Evolutionary conservation across 2,113 vertebrate species (phyloP).

Genomic region (Hemicordylus capensis): DNA sequence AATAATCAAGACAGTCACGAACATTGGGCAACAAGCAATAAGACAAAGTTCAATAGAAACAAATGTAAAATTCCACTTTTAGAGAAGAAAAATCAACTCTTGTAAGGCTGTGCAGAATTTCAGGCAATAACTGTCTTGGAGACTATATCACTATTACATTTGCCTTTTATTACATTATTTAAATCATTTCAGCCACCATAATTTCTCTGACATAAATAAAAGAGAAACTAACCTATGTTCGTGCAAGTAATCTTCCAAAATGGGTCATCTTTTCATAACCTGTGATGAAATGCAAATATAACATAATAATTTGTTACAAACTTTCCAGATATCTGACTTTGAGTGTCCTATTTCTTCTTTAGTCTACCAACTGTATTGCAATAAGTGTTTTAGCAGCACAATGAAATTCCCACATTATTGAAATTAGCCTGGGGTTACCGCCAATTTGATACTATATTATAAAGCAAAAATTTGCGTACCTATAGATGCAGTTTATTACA

Average conservation of each 20-base stretch:
- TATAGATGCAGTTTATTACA: slow-evolving; percentile 45
- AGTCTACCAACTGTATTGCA: slow-evolving; percentile 24
- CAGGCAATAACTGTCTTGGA: not conserved
- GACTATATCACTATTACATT: not conserved
- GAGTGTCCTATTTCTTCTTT: slow-evolving; percentile 10
- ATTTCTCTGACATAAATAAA: slow-evolving; percentile 7
- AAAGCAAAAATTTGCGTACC: slow-evolving; percentile 37
- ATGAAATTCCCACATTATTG: slow-evolving; percentile 3
- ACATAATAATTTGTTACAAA: not conserved
- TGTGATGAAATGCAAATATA: not conserved
- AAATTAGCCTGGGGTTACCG: slow-evolving; percentile 25
- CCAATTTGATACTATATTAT: slow-evolving; percentile 39
- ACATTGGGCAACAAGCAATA: too few species aligned
- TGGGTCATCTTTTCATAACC: not conserved
- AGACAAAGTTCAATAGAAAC: too few species aligned
- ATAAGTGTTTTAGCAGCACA: slow-evolving; percentile 34
- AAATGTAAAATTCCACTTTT: too few species aligned
- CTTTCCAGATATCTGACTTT: slow-evolving; percentile 4
- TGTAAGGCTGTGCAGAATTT: not conserved
- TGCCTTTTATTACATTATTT: not conserved
- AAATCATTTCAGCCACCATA: not conserved
- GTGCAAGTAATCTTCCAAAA: slow-evolving; percentile 21
- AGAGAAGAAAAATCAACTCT: not conserved
- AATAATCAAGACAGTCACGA: too few species aligned
- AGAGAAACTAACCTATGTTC: slow-evolving; percentile 9